Evolutionary conservation across 2,113 vertebrate genomes (phyloP), one percentile per base, ranked within the genome.

Genomic region (Fulmarus glacialis): DNA sequence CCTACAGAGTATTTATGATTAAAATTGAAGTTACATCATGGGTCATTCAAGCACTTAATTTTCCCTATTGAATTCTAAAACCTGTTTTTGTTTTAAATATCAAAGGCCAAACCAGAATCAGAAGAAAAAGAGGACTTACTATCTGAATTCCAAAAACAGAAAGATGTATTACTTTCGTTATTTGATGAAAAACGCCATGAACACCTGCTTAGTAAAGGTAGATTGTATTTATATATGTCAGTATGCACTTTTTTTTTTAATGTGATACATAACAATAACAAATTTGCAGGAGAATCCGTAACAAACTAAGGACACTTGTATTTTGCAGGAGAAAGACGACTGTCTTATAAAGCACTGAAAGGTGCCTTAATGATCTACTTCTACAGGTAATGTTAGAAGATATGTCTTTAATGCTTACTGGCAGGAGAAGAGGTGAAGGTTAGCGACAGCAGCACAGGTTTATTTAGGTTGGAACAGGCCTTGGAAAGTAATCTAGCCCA

Each of bases 351-450:
- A 96, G 99, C 99, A 15, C 97, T 99, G 36, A 99, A 99, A 95
- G 99, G 99, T 20, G 99, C 99, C 40, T 96, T 99, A 95, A 99
- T 99, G 99, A 99, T 99, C 93, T 99, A 99, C 95, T 99, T 99
- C 98, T 99, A 99, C 98, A 99, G 99, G 99, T 99, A 98, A 71
- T 5, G 8, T 7, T 63, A 43, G 23, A 52, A n/a, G 14, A 23
- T 17, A 3, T 15, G 58, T 32, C 17, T 38, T 22, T 59, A 74
- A 8, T 56, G 34, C n/a, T 62, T 66, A 27, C 15, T 64, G 83
- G 20, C 38, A 79, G 56, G 23, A 68, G 68, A 45, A 58, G 29
- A 59, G 22, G 40, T 32, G 53, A 80, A 68, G 71, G 75, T 56
- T 60, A 42, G 53, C 40, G 48, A 36, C 9, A 80, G 59, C 24